Conservation (phyloP, 2,888 invertebrate species). For the Lepetodrilus schrolli region DNA sequence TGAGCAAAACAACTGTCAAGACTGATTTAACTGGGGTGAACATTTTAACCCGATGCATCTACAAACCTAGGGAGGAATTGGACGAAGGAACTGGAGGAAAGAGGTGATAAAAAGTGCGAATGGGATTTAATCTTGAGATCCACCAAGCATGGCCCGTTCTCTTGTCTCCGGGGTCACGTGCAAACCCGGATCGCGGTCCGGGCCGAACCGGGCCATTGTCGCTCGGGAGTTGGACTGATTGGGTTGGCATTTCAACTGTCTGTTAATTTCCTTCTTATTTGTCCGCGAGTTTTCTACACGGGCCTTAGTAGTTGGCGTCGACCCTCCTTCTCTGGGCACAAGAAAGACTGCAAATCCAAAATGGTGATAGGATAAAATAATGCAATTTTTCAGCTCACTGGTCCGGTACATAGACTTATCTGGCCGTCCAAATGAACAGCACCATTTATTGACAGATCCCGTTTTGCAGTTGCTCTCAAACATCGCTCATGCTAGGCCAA, state of each 20-base stretch:
- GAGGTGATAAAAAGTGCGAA: conserved; percentile 24
- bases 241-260: conserved; percentile 32
- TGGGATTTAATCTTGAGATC: conserved; percentile 25
- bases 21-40: background rate
- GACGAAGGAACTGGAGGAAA: conserved; percentile 6
- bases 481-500: conserved; percentile 22
- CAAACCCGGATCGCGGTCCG: background rate
- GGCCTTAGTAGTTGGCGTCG: background rate
- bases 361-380: conserved; percentile 30
- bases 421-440: conserved; percentile 12
- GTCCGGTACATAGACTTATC: conserved; percentile 29
- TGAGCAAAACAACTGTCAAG: conserved; percentile 12
- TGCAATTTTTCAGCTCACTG: conserved; percentile 36
- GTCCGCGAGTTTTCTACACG: conserved; percentile 23
- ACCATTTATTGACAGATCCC: background rate
- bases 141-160: conserved; percentile 17
- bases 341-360: conserved; percentile 10
- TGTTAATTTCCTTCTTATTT: conserved; percentile 31
- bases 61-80: conserved; percentile 23
- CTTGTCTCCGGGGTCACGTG: conserved; percentile 23
- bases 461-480: background rate
- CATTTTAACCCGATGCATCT: conserved; percentile 13
- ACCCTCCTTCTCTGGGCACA: background rate
- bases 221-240: conserved; percentile 26
- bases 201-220: conserved; percentile 7